Evolutionary conservation across 2,797 vertebrate species (phyloP), one percentile per base, ranked within the genome.

Genomic region (Gambelia wislizenii): DNA sequence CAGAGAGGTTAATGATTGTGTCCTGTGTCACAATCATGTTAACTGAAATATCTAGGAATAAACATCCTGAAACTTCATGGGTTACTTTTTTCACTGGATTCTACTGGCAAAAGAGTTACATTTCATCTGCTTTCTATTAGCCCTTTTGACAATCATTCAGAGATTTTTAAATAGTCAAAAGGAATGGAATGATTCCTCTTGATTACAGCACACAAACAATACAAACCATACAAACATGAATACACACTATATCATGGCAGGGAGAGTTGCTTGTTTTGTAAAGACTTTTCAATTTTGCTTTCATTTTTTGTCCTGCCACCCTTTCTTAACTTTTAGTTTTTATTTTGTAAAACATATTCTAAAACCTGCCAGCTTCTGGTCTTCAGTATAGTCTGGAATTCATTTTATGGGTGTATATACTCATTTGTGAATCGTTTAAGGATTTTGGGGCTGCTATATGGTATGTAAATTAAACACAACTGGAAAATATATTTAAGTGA

Each of bases 1-100:
- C 90, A 86, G 69, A 84, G 61, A 64, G 89, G 12, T 91, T 91
- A 1, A 0, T 92, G 91, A 94, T 91, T 64, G 25, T 91, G 84
- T 87, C 54, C 56, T 92, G 64, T 12, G 81, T 92, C 91, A 80
- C 82, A 93, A 27, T n/a, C 76, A 67, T 27, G 18, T 42, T 72
- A 67, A 30, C 16, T 47, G 86, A 87, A 47, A 18, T 42, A 85
- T 70, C 18, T n/a, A 39, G 77, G 39, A 91, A 47, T 4, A 88
- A 89, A 16, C 4, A 85, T 33, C 7, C 42, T 6, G 10, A n/a
- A 52, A 10, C 36, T 70, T 25, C 14, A 14, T 49, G 13, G 6
- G 4, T 13, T 30, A 2, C n/a, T 3, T 74, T 33, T 47, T 8
- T n/a, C 69, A 18, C 36, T 74, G 20, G 18, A 78, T 82, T 70